Percentiles rank a stretch among this genome's conserved stretches.
phyloP scores from a whole-genome alignment of 2,888 invertebrate species.

The Unio pictorum region DNA sequence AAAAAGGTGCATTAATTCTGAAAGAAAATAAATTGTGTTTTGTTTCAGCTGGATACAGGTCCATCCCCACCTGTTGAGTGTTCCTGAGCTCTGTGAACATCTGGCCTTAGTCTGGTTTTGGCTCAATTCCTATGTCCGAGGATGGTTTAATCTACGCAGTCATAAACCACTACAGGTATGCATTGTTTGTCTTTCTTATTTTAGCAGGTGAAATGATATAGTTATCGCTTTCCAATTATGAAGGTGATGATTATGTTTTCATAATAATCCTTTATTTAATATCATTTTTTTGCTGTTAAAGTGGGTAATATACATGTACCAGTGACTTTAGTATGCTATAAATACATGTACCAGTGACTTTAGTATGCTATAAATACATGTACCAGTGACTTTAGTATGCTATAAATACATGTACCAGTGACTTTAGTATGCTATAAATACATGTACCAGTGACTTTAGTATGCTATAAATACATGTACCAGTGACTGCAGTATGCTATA shows the following conservation, averaged over 20 bases:
- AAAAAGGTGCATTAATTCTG: not conserved
- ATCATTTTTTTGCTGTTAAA: too few species aligned
- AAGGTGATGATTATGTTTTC: not conserved
- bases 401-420: too few species aligned
- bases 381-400: too few species aligned
- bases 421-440: too few species aligned
- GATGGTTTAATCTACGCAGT: slow-evolving; percentile 50
- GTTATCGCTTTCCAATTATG: not conserved
- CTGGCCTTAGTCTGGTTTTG: slow-evolving; percentile 53
- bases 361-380: too few species aligned
- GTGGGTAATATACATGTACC: too few species aligned
- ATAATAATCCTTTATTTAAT: too few species aligned
- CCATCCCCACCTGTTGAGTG: slow-evolving; percentile 68
- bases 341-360: too few species aligned
- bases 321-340: too few species aligned
- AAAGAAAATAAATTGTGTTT: slow-evolving; percentile 4
- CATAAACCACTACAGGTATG: slow-evolving; percentile 56
- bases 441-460: too few species aligned
- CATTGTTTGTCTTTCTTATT: not conserved
- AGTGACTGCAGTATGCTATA: too few species aligned
- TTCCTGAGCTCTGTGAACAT: slow-evolving; percentile 67
- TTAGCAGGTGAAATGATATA: not conserved
- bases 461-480: too few species aligned
- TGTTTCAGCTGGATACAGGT: slow-evolving; percentile 69
- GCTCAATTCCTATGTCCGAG: slow-evolving; percentile 30